These are phyloP conservation scores for Hyaena hyaena DNA, from an alignment of 2,113 vertebrate genomes.

Conservation along the genomic window DNA sequence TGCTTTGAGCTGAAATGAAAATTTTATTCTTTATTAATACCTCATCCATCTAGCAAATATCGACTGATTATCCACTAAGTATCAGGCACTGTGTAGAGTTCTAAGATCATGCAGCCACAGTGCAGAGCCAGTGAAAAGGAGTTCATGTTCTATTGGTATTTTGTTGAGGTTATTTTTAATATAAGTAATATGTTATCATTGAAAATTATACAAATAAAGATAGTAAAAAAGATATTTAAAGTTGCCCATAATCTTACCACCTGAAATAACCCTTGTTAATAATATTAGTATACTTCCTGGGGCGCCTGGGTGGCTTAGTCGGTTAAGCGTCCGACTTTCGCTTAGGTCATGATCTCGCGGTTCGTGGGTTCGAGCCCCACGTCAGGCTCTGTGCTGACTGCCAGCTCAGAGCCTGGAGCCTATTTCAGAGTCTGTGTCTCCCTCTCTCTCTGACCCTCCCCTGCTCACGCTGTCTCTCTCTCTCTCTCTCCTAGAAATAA, in stretches of 20 bases:
- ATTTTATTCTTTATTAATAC: background rate
- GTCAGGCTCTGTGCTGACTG: too few relatives aligned
- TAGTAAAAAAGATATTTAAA: slow-evolving; percentile 25
- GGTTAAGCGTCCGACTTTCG: too few relatives aligned
- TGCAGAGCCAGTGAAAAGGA: background rate
- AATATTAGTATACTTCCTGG: background rate
- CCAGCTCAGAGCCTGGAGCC: too few relatives aligned
- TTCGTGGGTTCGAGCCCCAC: too few relatives aligned
- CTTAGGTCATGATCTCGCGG: too few relatives aligned
- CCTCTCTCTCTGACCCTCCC: too few relatives aligned
- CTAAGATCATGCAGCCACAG: background rate
- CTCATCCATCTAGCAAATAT: background rate
- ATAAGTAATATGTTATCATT: background rate
- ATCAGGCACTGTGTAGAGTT: background rate
- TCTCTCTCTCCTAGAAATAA: too few relatives aligned
- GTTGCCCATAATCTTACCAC: background rate
- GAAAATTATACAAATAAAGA: background rate
- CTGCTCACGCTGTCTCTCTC: too few relatives aligned
- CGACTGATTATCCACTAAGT: background rate
- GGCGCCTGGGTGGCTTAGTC: too few relatives aligned
- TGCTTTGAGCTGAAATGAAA: background rate
- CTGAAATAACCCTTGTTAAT: slow-evolving; percentile 24
- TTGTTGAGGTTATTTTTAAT: background rate
- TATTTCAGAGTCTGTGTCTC: too few relatives aligned
- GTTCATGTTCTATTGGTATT: background rate